phyloP scores from a whole-genome alignment of 2,113 vertebrate genomes.

The Anarhynchus alexandrinus region DNA sequence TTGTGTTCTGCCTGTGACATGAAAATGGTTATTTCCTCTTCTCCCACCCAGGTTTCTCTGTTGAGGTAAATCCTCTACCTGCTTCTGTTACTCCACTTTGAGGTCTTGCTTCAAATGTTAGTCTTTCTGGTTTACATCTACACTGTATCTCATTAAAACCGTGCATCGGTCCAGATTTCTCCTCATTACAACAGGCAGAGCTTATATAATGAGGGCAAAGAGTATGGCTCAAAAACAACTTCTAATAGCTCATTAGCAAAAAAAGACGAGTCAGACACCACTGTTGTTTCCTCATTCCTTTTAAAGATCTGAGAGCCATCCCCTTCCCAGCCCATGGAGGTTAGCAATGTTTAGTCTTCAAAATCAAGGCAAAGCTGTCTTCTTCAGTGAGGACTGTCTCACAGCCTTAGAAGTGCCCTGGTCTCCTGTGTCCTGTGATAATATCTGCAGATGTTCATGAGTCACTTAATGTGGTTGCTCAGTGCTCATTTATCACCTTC shows the following conservation, averaged over 20 bases:
- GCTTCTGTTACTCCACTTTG: constrained; percentile 12
- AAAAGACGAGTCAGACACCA: constrained; percentile 54
- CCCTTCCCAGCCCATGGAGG: neutral
- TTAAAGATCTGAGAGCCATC: constrained; percentile 49
- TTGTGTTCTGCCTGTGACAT: neutral
- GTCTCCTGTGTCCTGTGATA: neutral
- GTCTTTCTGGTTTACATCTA: constrained; percentile 46
- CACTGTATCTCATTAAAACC: constrained; percentile 64
- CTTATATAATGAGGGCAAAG: constrained; percentile 74
- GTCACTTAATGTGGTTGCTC: neutral
- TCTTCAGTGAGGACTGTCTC: neutral
- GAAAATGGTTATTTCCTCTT: neutral
- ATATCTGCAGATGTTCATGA: neutral
- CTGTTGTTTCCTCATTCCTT: constrained; percentile 38
- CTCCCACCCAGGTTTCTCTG: neutral
- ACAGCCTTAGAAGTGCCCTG: neutral
- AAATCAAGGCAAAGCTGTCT: neutral
- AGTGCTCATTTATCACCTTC: neutral
- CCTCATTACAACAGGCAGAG: constrained; percentile 67
- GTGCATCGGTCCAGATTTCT: constrained; percentile 19
- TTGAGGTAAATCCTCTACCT: neutral
- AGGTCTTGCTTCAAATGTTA: constrained; percentile 44
- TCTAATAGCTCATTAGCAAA: constrained; percentile 74
- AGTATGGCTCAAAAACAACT: constrained; percentile 63
- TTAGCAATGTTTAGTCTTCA: neutral